Conservation (phyloP, 2,888 invertebrate genomes). For the Eupithecia exiguata region DNA sequence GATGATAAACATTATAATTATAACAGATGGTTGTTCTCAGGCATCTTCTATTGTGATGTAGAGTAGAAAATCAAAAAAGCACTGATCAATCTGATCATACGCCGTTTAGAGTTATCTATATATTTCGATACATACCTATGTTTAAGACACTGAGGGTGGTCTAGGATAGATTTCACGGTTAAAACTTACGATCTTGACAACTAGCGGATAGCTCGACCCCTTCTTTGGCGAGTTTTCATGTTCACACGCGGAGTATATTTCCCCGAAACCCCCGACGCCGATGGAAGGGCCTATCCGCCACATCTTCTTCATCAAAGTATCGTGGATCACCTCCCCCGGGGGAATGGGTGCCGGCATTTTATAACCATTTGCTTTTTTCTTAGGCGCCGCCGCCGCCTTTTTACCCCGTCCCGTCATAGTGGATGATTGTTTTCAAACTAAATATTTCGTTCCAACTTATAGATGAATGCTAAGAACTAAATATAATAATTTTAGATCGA, state of each 20-base stretch:
- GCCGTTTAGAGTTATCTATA: not conserved
- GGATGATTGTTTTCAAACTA: not conserved
- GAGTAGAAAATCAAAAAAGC: no score
- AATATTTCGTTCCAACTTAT: not conserved
- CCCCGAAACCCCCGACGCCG: slow-evolving; percentile 96
- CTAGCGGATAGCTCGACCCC: slow-evolving; percentile 85
- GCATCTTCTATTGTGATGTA: not conserved
- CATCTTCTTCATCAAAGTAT: slow-evolving; percentile 87
- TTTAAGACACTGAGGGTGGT: no score
- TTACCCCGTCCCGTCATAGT: slow-evolving; percentile 68
- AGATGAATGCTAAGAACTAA: not conserved
- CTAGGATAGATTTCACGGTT: not conserved
- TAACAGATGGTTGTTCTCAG: not conserved
- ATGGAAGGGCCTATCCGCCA: slow-evolving; percentile 95
- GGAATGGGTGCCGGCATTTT: slow-evolving; percentile 89
- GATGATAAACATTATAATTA: not conserved
- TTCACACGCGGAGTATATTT: slow-evolving; percentile 93
- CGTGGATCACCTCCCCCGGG: slow-evolving; percentile 89
- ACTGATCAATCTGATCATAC: not conserved
- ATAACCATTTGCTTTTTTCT: slow-evolving; percentile 76
- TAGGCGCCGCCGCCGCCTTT: slow-evolving; percentile 69
- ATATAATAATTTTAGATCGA: not conserved
- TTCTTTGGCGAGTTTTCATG: slow-evolving; percentile 80
- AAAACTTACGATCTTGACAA: slow-evolving; percentile 90
- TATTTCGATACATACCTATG: not conserved